phyloP scores from a whole-genome alignment of 2,797 vertebrate species.

The Psittacula echo region DNA sequence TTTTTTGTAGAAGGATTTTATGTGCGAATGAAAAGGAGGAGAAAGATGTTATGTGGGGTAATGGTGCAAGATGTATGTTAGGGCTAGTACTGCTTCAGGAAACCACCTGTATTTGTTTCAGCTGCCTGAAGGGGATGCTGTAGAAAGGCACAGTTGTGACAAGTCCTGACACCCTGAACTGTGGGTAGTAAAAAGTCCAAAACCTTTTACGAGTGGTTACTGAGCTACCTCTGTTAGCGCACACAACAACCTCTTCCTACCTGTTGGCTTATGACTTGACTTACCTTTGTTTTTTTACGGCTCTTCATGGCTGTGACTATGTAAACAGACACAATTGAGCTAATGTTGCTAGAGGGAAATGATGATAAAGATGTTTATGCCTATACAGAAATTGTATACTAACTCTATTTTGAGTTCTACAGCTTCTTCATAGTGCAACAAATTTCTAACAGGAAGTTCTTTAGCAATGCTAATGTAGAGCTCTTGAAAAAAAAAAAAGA shows the following conservation, averaged over 20 bases:
- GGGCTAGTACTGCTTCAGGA: neutral
- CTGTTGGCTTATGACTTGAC: neutral
- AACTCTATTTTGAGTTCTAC: neutral
- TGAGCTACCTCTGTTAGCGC: neutral
- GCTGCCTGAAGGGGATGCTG: neutral
- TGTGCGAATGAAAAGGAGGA: accelerated
- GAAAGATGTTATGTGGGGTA: neutral
- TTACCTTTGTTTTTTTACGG: accelerated
- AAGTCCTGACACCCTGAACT: neutral
- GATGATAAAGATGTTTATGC: neutral
- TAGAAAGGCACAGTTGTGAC: neutral
- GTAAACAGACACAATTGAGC: neutral
- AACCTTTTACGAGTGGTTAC: neutral
- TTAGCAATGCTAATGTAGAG: slow-evolving; percentile 5
- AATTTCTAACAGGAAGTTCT: neutral
- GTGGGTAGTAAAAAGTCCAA: neutral
- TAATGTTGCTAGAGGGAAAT: neutral
- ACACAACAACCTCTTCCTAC: neutral
- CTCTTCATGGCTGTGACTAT: neutral
- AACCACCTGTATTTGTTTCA: neutral
- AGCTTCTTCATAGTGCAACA: neutral
- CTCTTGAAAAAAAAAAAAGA: slow-evolving; percentile 18
- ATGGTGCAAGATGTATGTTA: neutral
- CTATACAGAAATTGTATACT: neutral
- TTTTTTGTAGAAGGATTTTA: neutral